Conservation (phyloP, 2,113 vertebrate species). For the Brienomyrus brachyistius region DNA sequence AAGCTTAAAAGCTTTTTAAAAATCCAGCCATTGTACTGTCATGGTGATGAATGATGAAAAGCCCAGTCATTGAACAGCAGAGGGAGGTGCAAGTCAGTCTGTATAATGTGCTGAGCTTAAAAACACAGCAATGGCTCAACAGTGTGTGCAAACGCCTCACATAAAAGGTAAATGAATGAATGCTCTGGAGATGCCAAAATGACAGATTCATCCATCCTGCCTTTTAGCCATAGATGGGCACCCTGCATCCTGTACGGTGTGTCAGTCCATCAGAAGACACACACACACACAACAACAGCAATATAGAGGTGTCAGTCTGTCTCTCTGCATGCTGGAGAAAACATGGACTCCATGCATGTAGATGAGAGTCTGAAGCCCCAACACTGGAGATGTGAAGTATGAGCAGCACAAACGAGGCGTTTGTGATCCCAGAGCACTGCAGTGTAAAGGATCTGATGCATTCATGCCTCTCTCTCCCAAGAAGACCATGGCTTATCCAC, state of each 20-base stretch:
- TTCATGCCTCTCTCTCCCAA: not conserved
- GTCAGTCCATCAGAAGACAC: not conserved
- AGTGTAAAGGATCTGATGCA: not conserved
- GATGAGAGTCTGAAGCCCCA: not conserved
- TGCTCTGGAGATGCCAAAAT: not conserved
- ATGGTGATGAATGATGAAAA: not conserved
- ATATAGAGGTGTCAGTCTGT: not conserved
- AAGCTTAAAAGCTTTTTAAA: not conserved
- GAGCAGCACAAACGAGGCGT: not conserved
- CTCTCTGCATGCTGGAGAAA: not conserved
- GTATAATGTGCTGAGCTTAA: not conserved
- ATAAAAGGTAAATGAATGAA: not conserved
- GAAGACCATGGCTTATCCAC: not conserved
- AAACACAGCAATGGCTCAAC: not conserved
- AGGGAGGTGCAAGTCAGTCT: not conserved
- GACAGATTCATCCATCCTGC: not conserved
- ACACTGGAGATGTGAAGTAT: not conserved
- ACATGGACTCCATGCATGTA: not conserved
- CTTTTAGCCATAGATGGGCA: not conserved
- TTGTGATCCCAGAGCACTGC: not conserved
- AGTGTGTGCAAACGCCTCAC: not conserved
- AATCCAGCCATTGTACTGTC: not conserved
- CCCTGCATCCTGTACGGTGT: not conserved
- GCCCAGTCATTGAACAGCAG: not conserved
- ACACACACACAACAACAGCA: not conserved